A percentile compares a stretch with the other conserved stretches of the same genome.
phyloP scores from a whole-genome alignment of 2,797 vertebrate genomes.

The Siniperca obscura region DNA sequence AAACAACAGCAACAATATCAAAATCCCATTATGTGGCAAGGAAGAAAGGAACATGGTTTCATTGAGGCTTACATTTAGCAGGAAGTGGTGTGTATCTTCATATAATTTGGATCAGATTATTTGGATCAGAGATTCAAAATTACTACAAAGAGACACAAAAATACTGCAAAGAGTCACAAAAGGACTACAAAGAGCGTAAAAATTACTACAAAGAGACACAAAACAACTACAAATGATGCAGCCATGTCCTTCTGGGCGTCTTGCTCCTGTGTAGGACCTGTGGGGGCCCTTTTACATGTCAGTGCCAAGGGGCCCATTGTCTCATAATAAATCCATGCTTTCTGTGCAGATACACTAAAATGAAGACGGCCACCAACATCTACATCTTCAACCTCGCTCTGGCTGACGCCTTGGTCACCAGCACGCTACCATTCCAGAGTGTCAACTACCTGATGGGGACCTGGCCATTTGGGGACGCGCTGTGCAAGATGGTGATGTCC shows the following conservation, averaged over 20 bases:
- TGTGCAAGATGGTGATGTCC: conserved; percentile 97
- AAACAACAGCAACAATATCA: background rate
- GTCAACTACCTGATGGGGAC: conserved; percentile 98
- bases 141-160: background rate
- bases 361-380: conserved; percentile 99
- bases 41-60: background rate
- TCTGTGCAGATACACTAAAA: conserved; percentile 94
- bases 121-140: background rate
- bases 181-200: background rate
- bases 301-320: background rate
- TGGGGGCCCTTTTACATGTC: background rate
- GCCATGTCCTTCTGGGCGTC: background rate
- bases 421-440: conserved; percentile 98
- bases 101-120: background rate
- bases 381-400: conserved; percentile 99
- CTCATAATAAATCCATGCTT: background rate
- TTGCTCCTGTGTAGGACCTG: background rate
- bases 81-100: background rate
- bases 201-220: background rate
- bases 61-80: background rate
- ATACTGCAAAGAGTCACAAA: background rate
- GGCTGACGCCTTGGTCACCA: conserved; percentile 96
- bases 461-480: conserved; percentile 94
- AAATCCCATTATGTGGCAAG: no score
- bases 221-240: background rate